These are phyloP conservation scores for Ceratosolen solmsi DNA, from an alignment of 1,140 invertebrate genomes.

Conservation along the genomic window DNA sequence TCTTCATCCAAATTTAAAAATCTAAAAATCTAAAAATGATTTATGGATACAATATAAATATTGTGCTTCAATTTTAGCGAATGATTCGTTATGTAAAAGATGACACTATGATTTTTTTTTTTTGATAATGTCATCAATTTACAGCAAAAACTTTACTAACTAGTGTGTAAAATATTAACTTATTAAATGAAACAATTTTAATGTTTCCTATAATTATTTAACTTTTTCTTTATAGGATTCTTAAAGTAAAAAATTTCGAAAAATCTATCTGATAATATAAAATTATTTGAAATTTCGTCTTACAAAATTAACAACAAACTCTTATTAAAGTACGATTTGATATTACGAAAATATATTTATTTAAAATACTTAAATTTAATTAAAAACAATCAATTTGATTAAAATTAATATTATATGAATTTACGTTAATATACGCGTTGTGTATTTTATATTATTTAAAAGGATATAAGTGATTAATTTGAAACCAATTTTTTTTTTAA, in stretches of 20 bases:
- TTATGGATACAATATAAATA: neutral
- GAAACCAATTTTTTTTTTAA: too few species aligned
- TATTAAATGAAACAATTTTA: neutral
- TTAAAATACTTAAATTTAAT: neutral
- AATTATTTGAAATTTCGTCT: slow-evolving; percentile 22
- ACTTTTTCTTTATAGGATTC: neutral
- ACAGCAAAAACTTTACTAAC: too few species aligned
- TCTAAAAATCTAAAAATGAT: neutral
- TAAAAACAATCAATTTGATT: neutral
- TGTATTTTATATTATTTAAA: neutral
- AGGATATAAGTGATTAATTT: too few species aligned
- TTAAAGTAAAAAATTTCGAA: neutral
- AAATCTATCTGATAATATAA: neutral
- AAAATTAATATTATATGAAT: neutral
- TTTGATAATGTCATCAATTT: too few species aligned
- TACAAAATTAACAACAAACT: slow-evolving; percentile 11
- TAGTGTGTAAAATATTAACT: neutral
- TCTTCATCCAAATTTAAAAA: neutral
- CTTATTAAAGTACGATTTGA: neutral
- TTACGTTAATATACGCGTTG: too few species aligned
- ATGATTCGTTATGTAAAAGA: slow-evolving; percentile 34
- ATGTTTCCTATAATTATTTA: neutral
- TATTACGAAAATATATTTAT: neutral
- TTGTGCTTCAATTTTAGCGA: slow-evolving; percentile 21
- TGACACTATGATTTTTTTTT: neutral